Conservation (phyloP, 2,797 vertebrate genomes). For the Poeciliopsis gracilis region DNA sequence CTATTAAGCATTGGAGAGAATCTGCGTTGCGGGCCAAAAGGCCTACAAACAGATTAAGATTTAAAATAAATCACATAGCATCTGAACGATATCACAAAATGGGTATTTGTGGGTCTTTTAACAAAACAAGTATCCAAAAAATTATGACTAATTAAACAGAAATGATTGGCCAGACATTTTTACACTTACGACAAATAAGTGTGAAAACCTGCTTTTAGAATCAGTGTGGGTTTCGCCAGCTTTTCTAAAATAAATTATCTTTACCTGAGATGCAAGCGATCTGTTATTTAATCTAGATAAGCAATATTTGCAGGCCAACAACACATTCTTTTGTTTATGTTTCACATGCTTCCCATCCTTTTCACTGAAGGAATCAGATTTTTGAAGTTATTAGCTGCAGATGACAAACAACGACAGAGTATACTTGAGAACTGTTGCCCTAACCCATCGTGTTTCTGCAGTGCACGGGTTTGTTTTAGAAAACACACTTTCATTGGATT, state of each 20-base stretch:
- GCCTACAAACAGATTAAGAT: background rate
- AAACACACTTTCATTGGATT: conserved; percentile 38
- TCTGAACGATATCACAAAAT: background rate
- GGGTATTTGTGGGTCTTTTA: background rate
- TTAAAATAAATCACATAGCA: background rate
- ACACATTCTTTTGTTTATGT: background rate
- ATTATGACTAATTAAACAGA: background rate
- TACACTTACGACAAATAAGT: background rate
- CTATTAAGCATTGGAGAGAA: background rate
- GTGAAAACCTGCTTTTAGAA: background rate
- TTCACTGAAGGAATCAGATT: background rate
- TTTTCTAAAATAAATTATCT: background rate
- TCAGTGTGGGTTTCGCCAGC: background rate
- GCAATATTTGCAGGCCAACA: background rate
- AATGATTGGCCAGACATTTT: background rate
- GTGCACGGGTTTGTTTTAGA: conserved; percentile 11
- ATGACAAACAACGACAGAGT: background rate
- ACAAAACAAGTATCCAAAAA: background rate
- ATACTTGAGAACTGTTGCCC: background rate
- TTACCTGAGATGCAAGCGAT: background rate
- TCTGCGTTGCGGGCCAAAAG: background rate
- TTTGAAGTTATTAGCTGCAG: background rate
- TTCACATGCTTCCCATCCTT: background rate
- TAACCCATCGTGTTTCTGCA: background rate
- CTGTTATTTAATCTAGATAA: conserved; percentile 6